Conservation (phyloP, 2,113 vertebrate species). For the Brienomyrus brachyistius region DNA sequence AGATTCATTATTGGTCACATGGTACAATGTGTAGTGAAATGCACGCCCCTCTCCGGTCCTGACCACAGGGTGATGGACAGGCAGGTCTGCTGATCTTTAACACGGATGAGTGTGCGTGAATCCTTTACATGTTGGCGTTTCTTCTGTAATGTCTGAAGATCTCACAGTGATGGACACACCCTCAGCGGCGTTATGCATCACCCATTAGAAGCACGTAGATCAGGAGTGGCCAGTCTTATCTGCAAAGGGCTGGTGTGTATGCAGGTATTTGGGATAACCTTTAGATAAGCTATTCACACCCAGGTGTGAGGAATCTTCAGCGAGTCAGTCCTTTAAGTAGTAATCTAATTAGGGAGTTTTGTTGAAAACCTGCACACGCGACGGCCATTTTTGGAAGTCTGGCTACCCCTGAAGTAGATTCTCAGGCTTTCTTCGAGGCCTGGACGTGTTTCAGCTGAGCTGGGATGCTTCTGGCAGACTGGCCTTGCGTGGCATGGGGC, state of each 20-base stretch:
- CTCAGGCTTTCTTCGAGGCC: background rate
- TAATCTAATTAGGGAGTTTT: background rate
- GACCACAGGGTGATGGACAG: background rate
- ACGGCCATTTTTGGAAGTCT: background rate
- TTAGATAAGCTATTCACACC: background rate
- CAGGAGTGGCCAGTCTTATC: too few species aligned
- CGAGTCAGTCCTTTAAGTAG: background rate
- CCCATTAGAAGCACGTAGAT: background rate
- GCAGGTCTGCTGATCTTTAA: background rate
- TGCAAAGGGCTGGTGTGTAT: too few species aligned
- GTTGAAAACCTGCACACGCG: background rate
- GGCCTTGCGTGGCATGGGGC: background rate
- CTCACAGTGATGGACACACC: background rate
- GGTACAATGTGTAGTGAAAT: background rate
- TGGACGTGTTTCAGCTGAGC: background rate
- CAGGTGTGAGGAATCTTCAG: background rate
- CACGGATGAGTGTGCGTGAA: background rate
- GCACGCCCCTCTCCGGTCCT: background rate
- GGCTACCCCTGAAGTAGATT: background rate
- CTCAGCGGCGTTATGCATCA: background rate
- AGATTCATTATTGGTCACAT: background rate
- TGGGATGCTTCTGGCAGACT: background rate
- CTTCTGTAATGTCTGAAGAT: background rate
- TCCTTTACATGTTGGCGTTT: background rate
- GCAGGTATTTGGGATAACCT: background rate